phyloP scores from a whole-genome alignment of 2,888 invertebrate species.

The Polydesmus complanatus region DNA sequence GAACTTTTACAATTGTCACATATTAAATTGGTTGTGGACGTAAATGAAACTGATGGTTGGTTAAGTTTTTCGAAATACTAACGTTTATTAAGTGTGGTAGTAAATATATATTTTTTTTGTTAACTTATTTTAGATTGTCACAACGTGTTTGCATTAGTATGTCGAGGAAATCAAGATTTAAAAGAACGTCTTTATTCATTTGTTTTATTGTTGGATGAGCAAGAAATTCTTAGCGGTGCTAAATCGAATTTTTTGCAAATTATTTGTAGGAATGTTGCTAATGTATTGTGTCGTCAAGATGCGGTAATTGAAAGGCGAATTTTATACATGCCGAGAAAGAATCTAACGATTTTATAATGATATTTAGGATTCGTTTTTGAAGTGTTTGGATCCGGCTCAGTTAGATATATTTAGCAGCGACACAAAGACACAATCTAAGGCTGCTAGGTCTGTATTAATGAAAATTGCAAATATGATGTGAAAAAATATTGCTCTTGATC shows the following conservation, averaged over 20 bases:
- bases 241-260: constrained; percentile 67
- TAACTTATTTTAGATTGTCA: constrained; percentile 52
- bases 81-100: too few species aligned
- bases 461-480: background rate
- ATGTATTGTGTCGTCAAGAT: constrained; percentile 81
- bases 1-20: constrained; percentile 75
- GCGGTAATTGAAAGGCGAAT: constrained; percentile 42
- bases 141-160: constrained; percentile 78
- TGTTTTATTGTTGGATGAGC: constrained; percentile 64
- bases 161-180: constrained; percentile 66
- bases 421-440: constrained; percentile 76
- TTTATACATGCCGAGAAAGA: background rate
- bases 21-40: constrained; percentile 80
- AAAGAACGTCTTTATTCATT: constrained; percentile 82
- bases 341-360: constrained; percentile 12
- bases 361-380: constrained; percentile 61
- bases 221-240: constrained; percentile 38
- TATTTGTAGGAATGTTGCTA: constrained; percentile 80
- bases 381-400: constrained; percentile 61
- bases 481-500: background rate
- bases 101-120: constrained; percentile 11
- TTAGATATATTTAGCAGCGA: constrained; percentile 79
- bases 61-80: too few species aligned
- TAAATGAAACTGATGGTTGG: constrained; percentile 65
- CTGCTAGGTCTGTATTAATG: constrained; percentile 49